phyloP scores from a whole-genome alignment of 2,113 vertebrate genomes.

The Macroglossus sobrinus region DNA sequence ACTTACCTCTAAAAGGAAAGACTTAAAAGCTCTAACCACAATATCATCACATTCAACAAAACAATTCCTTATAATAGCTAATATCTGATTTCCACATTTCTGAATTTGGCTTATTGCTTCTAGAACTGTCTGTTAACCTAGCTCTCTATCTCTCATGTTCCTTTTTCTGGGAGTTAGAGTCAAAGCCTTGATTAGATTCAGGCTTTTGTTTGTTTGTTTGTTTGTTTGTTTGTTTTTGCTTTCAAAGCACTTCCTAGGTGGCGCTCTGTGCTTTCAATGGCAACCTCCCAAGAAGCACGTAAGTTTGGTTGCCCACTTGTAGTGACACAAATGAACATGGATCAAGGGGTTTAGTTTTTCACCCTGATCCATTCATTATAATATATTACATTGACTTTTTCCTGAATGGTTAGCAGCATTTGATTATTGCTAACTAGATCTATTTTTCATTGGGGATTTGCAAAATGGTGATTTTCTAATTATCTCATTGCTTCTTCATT shows the following conservation, averaged over 20 bases:
- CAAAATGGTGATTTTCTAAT: conserved; percentile 42
- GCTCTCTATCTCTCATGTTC: background rate
- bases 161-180: background rate
- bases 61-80: background rate
- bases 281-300: background rate
- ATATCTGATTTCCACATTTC: background rate
- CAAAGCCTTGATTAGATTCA: background rate
- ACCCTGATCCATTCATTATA: background rate
- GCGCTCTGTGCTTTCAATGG: background rate
- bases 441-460: background rate
- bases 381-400: background rate
- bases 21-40: background rate
- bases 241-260: background rate
- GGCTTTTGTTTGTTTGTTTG: background rate
- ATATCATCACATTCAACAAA: background rate
- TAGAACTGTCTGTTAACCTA: background rate
- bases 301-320: background rate
- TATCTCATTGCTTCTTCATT: conserved; percentile 16
- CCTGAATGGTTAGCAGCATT: conserved; percentile 1
- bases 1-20: background rate
- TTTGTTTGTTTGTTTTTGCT: too few relatives aligned
- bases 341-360: background rate
- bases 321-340: background rate
- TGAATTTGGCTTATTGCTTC: background rate
- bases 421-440: conserved; percentile 1